These are phyloP conservation scores for Pyrocoelia pectoralis DNA, from an alignment of 2,888 invertebrate species.

Conservation along the genomic window DNA sequence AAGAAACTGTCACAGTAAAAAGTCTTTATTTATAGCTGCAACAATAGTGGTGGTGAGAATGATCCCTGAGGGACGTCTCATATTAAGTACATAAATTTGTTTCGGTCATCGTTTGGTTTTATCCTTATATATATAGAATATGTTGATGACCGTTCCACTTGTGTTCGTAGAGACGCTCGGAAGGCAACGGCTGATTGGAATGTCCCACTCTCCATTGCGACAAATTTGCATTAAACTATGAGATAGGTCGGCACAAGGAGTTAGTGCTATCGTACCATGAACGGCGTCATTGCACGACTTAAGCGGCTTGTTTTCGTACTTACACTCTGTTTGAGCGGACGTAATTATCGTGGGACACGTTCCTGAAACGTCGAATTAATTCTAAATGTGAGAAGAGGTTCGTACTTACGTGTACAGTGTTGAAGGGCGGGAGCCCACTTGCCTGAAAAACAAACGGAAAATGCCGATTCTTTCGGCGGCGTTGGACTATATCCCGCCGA, in stretches of 20 bases:
- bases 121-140: slow-evolving; percentile 12
- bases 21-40: background rate
- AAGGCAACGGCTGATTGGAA: background rate
- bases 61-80: background rate
- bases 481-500: background rate
- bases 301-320: slow-evolving; percentile 6
- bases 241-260: slow-evolving; percentile 39
- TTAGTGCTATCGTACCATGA: slow-evolving; percentile 42
- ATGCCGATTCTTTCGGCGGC: background rate
- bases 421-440: slow-evolving; percentile 10
- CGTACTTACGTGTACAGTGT: slow-evolving; percentile 18
- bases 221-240: slow-evolving; percentile 10
- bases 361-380: slow-evolving; percentile 2
- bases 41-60: no score
- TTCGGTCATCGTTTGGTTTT: background rate
- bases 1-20: no score
- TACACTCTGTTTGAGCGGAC: slow-evolving; percentile 7
- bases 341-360: slow-evolving; percentile 5
- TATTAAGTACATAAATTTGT: background rate
- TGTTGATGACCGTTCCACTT: background rate
- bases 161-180: background rate
- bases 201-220: slow-evolving; percentile 21
- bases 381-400: background rate
- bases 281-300: slow-evolving; percentile 34
- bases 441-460: slow-evolving; percentile 20